These are phyloP conservation scores for Montipora sp. DNA, from an alignment of 64 coral and sea anemone genomes.

Conservation along the genomic window DNA sequence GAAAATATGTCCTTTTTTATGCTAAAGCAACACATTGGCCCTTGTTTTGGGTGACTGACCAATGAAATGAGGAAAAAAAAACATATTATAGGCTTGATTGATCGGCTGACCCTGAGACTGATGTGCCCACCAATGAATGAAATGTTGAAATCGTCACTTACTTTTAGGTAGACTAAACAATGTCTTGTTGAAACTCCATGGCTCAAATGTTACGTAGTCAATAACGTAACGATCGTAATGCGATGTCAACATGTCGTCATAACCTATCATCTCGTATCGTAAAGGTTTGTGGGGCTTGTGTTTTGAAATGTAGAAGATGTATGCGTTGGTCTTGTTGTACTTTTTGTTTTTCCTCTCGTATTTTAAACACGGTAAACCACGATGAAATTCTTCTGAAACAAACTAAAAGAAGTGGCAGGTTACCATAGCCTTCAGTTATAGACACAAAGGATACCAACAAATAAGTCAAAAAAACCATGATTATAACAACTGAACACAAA, in stretches of 20 bases:
- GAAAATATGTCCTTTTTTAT: too few species aligned
- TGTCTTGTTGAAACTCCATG: constrained; percentile 79
- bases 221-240: constrained; percentile 95
- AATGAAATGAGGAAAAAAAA: too few species aligned
- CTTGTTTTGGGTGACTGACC: too few species aligned
- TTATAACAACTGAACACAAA: too few species aligned
- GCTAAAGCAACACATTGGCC: too few species aligned
- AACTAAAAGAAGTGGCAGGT: constrained; percentile 48
- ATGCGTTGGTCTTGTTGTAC: constrained; percentile 89
- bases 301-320: constrained; percentile 81
- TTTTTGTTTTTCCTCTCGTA: constrained; percentile 68
- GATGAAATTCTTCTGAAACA: constrained; percentile 75
- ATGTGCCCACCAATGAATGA: background rate
- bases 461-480: background rate
- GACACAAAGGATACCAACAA: background rate
- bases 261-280: constrained; percentile 89
- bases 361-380: constrained; percentile 86
- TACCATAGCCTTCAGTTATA: background rate
- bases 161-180: constrained; percentile 24
- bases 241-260: constrained; percentile 92
- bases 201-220: constrained; percentile 90
- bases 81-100: background rate
- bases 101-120: background rate
- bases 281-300: constrained; percentile 76
- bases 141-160: background rate